A percentile compares a stretch with the other conserved stretches of the same genome.
Evolutionary conservation across 1,140 invertebrate species (phyloP).

Genomic region (Bombus polaris): DNA sequence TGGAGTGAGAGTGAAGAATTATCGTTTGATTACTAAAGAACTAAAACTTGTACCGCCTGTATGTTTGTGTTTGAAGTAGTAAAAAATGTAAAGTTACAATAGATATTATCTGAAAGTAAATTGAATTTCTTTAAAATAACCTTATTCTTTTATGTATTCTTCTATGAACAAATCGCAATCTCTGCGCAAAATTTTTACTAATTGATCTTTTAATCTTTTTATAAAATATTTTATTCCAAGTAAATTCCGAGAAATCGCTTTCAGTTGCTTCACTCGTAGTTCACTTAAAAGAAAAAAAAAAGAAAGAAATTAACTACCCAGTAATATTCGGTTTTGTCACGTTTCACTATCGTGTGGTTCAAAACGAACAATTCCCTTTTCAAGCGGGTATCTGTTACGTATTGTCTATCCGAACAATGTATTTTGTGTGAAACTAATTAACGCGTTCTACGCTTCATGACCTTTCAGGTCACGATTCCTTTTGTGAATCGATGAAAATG

Average conservation of each 20-base stretch:
- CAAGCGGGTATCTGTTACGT: too few relatives aligned
- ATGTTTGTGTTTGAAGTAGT: background rate
- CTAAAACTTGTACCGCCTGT: background rate
- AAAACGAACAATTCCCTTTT: background rate
- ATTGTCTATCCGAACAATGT: background rate
- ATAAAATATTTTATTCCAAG: background rate
- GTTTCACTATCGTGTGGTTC: background rate
- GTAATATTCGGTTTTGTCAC: background rate
- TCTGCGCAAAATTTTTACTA: background rate
- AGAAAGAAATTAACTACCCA: background rate
- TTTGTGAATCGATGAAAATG: too few relatives aligned
- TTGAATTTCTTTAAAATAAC: background rate
- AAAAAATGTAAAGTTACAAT: background rate
- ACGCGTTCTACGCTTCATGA: background rate
- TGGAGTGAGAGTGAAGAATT: background rate
- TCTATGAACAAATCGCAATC: background rate
- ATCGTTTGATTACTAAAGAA: background rate
- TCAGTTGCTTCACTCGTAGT: background rate
- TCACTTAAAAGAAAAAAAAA: background rate
- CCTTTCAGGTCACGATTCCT: too few relatives aligned
- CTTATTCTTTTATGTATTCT: too few relatives aligned
- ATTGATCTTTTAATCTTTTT: background rate
- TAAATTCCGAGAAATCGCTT: background rate
- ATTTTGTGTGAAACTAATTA: background rate
- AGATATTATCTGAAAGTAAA: background rate